A percentile compares a stretch with the other conserved stretches of the same genome.
These are phyloP conservation scores for Muscina levida DNA, from an alignment of 2,888 invertebrate genomes.

Conservation along the genomic window DNA sequence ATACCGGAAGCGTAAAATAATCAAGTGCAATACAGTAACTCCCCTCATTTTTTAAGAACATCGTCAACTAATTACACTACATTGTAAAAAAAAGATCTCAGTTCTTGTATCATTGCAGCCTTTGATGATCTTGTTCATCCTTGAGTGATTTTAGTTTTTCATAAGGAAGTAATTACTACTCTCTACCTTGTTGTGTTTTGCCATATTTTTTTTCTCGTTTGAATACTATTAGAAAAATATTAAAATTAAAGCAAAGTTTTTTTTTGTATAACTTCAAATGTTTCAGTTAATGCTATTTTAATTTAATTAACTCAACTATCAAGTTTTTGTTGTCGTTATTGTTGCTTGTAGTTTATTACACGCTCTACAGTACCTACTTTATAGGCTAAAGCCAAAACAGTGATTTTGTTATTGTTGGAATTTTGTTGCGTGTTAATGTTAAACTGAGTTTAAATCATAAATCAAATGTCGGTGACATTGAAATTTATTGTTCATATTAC, in stretches of 20 bases:
- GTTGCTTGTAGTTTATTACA: neutral
- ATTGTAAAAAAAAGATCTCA: too few species aligned
- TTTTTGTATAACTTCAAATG: too few species aligned
- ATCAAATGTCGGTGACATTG: constrained; percentile 76
- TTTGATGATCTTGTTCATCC: too few species aligned
- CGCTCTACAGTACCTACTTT: neutral
- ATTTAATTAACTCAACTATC: constrained; percentile 18
- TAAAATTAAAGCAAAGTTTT: too few species aligned
- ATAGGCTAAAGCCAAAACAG: neutral
- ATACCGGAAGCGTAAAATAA: too few species aligned
- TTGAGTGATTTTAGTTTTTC: neutral
- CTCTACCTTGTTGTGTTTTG: neutral
- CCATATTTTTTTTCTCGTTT: neutral
- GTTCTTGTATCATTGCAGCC: too few species aligned
- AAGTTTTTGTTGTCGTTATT: neutral
- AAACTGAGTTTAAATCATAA: constrained; percentile 67
- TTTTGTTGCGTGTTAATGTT: constrained; percentile 30
- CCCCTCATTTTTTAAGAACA: too few species aligned
- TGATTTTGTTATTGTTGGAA: neutral
- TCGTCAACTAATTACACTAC: too few species aligned
- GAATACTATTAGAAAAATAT: too few species aligned
- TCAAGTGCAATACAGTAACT: too few species aligned
- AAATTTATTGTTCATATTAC: constrained; percentile 71
- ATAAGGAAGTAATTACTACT: constrained; percentile 7
- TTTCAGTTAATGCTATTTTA: constrained; percentile 9